Conservation (phyloP, 2,888 invertebrate species). For the Fragum fragum region DNA sequence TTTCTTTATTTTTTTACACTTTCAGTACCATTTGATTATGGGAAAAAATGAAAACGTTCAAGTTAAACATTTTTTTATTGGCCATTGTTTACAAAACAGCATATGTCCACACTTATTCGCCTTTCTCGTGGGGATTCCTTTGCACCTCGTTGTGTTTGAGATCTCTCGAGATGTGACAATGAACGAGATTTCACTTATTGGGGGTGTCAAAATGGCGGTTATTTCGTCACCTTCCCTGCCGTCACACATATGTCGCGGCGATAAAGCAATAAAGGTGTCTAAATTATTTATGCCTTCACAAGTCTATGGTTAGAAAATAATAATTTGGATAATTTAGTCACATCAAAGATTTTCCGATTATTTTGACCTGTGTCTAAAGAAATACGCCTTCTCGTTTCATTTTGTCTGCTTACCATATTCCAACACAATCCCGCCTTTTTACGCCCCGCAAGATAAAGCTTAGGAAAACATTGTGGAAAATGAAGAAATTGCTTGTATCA, state of each 20-base stretch:
- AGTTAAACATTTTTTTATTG: not conserved
- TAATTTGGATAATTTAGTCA: constrained; percentile 5
- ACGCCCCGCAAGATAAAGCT: too few species aligned
- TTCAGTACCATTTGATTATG: too few species aligned
- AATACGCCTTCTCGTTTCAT: too few species aligned
- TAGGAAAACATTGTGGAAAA: too few species aligned
- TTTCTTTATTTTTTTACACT: too few species aligned
- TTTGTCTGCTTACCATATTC: not conserved
- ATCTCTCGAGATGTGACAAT: constrained; percentile 58
- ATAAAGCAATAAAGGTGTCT: constrained; percentile 53
- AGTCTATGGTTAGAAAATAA: not conserved
- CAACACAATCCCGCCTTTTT: too few species aligned
- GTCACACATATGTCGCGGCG: constrained; percentile 51
- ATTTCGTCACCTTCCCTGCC: constrained; percentile 39
- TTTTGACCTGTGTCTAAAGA: not conserved
- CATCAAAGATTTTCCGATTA: not conserved
- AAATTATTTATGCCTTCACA: constrained; percentile 52
- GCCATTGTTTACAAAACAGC: constrained; percentile 18
- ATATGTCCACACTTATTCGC: constrained; percentile 41
- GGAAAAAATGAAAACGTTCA: too few species aligned
- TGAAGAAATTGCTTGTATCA: too few species aligned
- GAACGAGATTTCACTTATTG: constrained; percentile 47
- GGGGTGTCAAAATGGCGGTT: constrained; percentile 56
- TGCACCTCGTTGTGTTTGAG: constrained; percentile 30
- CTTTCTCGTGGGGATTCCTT: constrained; percentile 29